Evolutionary conservation across 2,113 vertebrate species (phyloP), one percentile per base, ranked within the genome.

Genomic region (Zootoca vivipara): DNA sequence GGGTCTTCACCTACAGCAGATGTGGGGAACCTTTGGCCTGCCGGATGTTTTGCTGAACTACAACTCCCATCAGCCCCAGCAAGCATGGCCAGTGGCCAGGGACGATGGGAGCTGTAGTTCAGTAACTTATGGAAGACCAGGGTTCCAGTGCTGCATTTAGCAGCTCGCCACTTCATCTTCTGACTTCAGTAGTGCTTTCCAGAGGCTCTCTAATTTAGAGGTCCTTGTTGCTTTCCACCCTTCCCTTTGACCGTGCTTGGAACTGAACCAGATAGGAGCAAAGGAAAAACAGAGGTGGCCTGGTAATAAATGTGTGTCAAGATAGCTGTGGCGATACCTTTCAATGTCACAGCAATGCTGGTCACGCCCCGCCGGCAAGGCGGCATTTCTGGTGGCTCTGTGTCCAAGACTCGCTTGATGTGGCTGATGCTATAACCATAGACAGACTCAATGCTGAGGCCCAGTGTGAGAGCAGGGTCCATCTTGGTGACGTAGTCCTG

Each of bases 401-500:
- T 94, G 85, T 98, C 98, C 56, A 99, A 93, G 67, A 98, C 92
- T 22, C 98, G 96, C 72, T 96, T 98, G 88, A 97, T 97, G 18
- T 98, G 98, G 92, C 96, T 97, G 93, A 99, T 96, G 92, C 97
- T 98, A 83, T 99, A 99, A 93, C 97, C 97, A 0, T 98, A 97
- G 91, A 99, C 96, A 0, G 98, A 99, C 91, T 99, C 98, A 0
- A 95, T 96, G 89, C 97, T 98, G 85, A 99, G 96, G 5, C 99
- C 98, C 93, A 99, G 93, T 0, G 98, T 98, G 40, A 97, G 96
- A 1, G 98, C 97, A 0, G 99, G 99, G 92, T 99, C 98, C 96
- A 99, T 98, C 91, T 98, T 98, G 85, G 93, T 97, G 79, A 99
- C 96, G 78, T 99, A 99, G 86, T 99, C 98, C 99, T 99, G 82